Percentiles rank a stretch among this genome's conserved stretches.
Evolutionary conservation across 2,797 vertebrate genomes (phyloP).

Genomic region (Rhynchonycteris naso): DNA sequence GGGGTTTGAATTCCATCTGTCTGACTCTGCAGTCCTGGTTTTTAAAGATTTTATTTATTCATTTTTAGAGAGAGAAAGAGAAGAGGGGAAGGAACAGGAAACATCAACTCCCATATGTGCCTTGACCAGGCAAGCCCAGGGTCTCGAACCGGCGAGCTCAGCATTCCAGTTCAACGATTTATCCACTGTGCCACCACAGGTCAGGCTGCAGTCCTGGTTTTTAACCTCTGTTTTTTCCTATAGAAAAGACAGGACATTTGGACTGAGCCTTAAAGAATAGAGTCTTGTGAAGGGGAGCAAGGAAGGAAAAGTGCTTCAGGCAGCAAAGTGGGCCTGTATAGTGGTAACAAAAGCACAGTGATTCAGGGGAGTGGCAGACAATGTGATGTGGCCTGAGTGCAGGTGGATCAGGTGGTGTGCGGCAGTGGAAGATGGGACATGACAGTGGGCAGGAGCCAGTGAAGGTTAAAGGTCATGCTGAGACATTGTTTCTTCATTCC

Average conservation of each 20-base stretch:
- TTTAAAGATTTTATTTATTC: background rate
- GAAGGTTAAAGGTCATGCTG: background rate
- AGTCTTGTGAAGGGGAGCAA: background rate
- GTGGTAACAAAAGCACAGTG: background rate
- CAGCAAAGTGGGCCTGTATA: background rate
- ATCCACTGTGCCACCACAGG: too few species aligned
- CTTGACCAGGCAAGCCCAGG: too few species aligned
- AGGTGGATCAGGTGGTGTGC: background rate
- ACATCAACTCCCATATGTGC: too few species aligned
- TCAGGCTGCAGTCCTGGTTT: background rate
- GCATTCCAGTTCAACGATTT: too few species aligned
- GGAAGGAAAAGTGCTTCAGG: background rate
- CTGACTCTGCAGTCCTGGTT: background rate
- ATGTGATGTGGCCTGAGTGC: background rate
- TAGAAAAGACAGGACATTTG: background rate
- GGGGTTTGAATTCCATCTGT: background rate
- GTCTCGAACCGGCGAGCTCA: too few species aligned
- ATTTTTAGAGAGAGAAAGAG: too few species aligned
- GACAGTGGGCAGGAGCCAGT: background rate
- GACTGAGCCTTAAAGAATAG: background rate
- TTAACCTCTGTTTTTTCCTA: background rate
- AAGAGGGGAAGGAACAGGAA: too few species aligned
- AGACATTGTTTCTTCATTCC: background rate
- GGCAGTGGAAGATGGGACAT: background rate
- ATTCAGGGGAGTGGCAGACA: background rate